Evolutionary conservation across 2,113 vertebrate genomes (phyloP).

Genomic region (Sprattus sprattus): DNA sequence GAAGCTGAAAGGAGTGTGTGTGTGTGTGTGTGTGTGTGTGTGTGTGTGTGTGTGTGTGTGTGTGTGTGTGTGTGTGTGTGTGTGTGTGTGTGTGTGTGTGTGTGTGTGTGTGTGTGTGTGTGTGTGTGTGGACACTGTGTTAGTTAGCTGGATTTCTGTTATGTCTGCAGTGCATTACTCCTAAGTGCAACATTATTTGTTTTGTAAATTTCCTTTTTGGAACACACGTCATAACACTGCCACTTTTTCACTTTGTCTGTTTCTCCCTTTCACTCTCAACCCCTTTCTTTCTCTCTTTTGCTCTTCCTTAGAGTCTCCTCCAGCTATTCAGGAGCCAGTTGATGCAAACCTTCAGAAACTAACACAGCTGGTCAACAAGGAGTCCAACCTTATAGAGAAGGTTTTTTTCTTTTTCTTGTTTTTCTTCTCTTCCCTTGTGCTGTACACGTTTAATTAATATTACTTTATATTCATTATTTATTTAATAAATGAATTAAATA

Average conservation of each 20-base stretch:
- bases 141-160: background rate
- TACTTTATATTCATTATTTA: too few relatives aligned
- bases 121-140: background rate
- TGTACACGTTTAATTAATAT: background rate
- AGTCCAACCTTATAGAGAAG: conserved; percentile 99
- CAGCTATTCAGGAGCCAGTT: conserved; percentile 81
- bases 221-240: background rate
- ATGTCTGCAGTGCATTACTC: background rate
- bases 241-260: background rate
- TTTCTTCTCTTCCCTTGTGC: conserved; percentile 54
- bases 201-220: conserved; percentile 1
- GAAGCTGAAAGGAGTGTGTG: background rate
- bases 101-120: conserved; percentile 1
- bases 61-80: conserved; percentile 5
- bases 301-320: conserved; percentile 78
- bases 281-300: conserved; percentile 47
- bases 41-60: conserved; percentile 1
- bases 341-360: conserved; percentile 99
- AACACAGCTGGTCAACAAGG: conserved; percentile 99
- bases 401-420: conserved; percentile 72
- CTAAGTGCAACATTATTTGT: background rate
- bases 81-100: conserved; percentile 8
- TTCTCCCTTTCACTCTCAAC: conserved; percentile 22
- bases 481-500: too few relatives aligned
- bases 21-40: conserved; percentile 7